Conservation (phyloP, 2,113 vertebrate species). For the Chaetops frenatus region DNA sequence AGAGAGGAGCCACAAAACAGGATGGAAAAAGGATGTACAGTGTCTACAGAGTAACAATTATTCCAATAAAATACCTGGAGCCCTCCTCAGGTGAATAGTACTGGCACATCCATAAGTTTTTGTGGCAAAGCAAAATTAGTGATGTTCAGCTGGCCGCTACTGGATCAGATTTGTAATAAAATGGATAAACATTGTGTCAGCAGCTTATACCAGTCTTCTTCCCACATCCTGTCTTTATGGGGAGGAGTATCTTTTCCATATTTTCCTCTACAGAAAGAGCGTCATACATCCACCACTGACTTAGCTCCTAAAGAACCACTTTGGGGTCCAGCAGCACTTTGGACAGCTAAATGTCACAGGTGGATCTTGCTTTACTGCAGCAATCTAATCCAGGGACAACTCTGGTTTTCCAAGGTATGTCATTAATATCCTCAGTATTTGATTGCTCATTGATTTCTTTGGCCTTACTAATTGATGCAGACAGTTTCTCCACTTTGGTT, state of each 20-base stretch:
- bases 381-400: background rate
- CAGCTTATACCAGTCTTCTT: background rate
- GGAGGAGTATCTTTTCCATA: background rate
- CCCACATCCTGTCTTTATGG: background rate
- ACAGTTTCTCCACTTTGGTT: background rate
- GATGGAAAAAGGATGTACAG: background rate
- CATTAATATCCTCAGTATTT: background rate
- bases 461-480: background rate
- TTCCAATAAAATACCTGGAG: background rate
- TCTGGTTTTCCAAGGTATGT: background rate
- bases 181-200: background rate
- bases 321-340: background rate
- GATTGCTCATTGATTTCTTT: background rate
- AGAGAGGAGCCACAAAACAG: background rate
- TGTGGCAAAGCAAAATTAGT: background rate
- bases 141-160: background rate
- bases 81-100: background rate
- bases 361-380: background rate
- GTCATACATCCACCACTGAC: background rate
- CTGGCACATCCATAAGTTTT: too few relatives aligned
- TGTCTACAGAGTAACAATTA: background rate
- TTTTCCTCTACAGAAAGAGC: background rate
- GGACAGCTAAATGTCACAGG: background rate
- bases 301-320: background rate
- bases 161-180: background rate